Evolutionary conservation across 2,113 vertebrate species (phyloP), one percentile per base, ranked within the genome.

Genomic region (Brevimyrus niger): DNA sequence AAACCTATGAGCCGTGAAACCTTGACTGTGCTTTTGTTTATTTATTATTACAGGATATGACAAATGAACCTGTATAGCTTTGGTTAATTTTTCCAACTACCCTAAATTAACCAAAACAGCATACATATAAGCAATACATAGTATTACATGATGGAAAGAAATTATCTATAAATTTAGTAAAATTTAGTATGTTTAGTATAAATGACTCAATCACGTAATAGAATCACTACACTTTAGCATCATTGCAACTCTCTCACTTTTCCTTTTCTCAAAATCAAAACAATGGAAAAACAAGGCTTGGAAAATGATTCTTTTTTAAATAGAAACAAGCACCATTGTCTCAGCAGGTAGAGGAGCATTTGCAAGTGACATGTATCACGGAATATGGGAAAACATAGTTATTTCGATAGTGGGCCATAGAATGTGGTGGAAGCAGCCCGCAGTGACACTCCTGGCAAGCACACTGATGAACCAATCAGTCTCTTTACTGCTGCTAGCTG

Each of bases 391-490:
- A 87, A 53, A 50, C 19, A 0, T 53, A 53, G 48, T 7, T 38
- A 53, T 53, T 87, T 35, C 55, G 85, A 87, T 53, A 35, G 85
- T n/a, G n/a, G 85, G n/a, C 48, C 48, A 17, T 19, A 38, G 85
- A 38, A 27, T 31, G 47, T 35, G 85, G 85, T 17, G 48, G 50
- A 38, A 31, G 48, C 13, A 87, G 95, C 95, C 95, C 95, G 93
- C 94, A 92, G 89, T 91, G 92, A 91, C 92, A 90, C 84, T 91
- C 91, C 92, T 94, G 94, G 95, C 94, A 94, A 93, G 51, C 91
- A 91, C 89, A 92, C 92, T 93, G 90, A 91, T 93, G 92, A 91
- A 93, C 93, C 94, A 94, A 95, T 95, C 94, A 95, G 91, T 89
- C 89, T 94, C 94, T 94, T 95, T 94, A 95, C 94, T 91, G 27